Percentiles rank a stretch among this genome's conserved stretches.
Conservation (phyloP, 2,888 invertebrate genomes). For the Caenorhabditis panamensis region DNA sequence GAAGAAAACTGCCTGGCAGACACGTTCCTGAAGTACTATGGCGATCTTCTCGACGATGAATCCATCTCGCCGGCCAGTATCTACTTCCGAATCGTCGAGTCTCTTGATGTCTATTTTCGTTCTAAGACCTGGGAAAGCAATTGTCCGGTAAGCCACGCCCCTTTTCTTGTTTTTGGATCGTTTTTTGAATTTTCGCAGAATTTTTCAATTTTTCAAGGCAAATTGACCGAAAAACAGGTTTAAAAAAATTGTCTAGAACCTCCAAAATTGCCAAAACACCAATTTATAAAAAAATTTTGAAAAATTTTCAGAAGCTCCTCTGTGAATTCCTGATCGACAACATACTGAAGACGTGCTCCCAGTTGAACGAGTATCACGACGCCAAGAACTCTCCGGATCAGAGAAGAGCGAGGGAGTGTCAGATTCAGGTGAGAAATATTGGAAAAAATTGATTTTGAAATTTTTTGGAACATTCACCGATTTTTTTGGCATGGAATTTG, state of each 20-base stretch:
- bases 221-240: too few species aligned
- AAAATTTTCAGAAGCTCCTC: slow-evolving; percentile 41
- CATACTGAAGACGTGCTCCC: slow-evolving; percentile 43
- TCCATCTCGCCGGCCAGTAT: slow-evolving; percentile 8
- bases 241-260: too few species aligned
- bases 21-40: slow-evolving; percentile 24
- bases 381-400: slow-evolving; percentile 30
- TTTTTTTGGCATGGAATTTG: too few species aligned
- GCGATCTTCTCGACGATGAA: slow-evolving; percentile 37
- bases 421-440: slow-evolving; percentile 42
- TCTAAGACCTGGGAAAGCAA: slow-evolving; percentile 60
- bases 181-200: too few species aligned
- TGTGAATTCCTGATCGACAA: slow-evolving; percentile 41
- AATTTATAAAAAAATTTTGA: too few species aligned
- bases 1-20: slow-evolving; percentile 43
- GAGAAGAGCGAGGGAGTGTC: slow-evolving; percentile 35
- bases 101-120: slow-evolving; percentile 56
- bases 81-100: slow-evolving; percentile 49
- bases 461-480: not conserved
- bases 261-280: too few species aligned
- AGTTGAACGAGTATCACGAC: slow-evolving; percentile 51
- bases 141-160: slow-evolving; percentile 36
- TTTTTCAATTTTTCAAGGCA: slow-evolving; percentile 10
- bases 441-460: not conserved
- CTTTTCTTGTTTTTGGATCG: not conserved